Evolutionary conservation across 2,888 invertebrate species (phyloP).

Genomic region (Parapristionchus giblindavisi): DNA sequence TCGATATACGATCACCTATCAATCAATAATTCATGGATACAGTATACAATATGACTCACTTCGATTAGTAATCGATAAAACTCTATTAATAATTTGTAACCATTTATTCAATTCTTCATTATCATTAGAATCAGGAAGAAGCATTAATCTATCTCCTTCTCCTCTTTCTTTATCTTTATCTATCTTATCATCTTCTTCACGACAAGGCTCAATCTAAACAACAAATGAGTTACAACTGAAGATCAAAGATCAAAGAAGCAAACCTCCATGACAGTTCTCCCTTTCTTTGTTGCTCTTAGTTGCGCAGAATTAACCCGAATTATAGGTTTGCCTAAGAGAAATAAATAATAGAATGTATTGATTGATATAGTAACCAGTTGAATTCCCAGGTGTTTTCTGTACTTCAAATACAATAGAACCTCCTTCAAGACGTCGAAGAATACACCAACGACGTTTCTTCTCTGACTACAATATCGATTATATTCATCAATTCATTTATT

Average conservation of each 20-base stretch:
- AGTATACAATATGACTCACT: constrained; percentile 28
- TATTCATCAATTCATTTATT: constrained; percentile 14
- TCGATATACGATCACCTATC: constrained; percentile 51
- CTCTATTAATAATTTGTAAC: constrained; percentile 50
- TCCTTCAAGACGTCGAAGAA: constrained; percentile 54
- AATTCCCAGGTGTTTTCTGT: constrained; percentile 42
- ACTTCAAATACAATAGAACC: constrained; percentile 59
- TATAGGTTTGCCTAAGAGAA: constrained; percentile 28
- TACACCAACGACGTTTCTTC: constrained; percentile 63
- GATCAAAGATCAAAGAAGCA: background rate
- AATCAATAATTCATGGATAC: constrained; percentile 15
- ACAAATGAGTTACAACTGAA: background rate
- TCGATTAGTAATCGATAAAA: constrained; percentile 51
- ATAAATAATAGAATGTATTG: background rate
- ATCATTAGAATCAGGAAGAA: constrained; percentile 45
- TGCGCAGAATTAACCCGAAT: constrained; percentile 54
- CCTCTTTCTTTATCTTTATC: constrained; percentile 39
- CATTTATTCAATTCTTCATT: constrained; percentile 47
- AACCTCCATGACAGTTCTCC: constrained; percentile 61
- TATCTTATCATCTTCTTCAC: constrained; percentile 38
- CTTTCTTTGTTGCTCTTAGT: constrained; percentile 64
- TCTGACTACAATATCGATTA: constrained; percentile 44
- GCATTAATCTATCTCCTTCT: constrained; percentile 39
- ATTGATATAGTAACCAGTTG: background rate
- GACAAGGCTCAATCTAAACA: constrained; percentile 41